Evolutionary conservation across 2,113 vertebrate genomes (phyloP).

Genomic region (Ptilorrhoa leucosticta): DNA sequence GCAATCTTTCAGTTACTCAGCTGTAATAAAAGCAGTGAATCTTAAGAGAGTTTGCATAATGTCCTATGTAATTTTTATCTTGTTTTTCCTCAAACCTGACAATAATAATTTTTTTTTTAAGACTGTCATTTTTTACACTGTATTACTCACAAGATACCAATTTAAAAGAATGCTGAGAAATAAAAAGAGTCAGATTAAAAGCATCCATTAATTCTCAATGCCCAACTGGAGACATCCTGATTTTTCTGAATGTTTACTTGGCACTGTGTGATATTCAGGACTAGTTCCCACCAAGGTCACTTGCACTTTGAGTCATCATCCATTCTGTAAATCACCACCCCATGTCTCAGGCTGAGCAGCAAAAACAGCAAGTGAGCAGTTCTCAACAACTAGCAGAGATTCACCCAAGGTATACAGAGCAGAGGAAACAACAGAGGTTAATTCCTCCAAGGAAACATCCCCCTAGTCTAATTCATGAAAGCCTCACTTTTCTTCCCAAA

Average conservation of each 20-base stretch:
- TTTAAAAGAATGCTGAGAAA: neutral
- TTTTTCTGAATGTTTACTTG: neutral
- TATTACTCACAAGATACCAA: neutral
- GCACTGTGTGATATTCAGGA: neutral
- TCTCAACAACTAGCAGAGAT: neutral
- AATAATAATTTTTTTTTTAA: neutral
- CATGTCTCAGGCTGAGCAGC: neutral
- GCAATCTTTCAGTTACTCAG: neutral
- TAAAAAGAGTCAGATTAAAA: neutral
- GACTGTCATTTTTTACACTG: neutral
- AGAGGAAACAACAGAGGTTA: neutral
- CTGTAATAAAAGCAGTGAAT: neutral
- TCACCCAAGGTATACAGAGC: neutral
- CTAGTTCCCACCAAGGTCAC: neutral
- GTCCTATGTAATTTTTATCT: neutral
- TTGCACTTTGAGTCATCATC: neutral
- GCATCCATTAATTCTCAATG: neutral
- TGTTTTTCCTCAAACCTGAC: slow-evolving; percentile 2
- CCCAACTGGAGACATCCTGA: neutral
- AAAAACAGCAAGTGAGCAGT: neutral
- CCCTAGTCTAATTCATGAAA: neutral
- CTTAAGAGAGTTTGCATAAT: neutral
- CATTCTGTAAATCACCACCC: neutral
- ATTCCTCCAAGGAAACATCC: neutral
- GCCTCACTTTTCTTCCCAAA: neutral